Base-by-base conservation (phyloP, 1,140 invertebrate species). In the Aphidius gifuensis region DNA sequence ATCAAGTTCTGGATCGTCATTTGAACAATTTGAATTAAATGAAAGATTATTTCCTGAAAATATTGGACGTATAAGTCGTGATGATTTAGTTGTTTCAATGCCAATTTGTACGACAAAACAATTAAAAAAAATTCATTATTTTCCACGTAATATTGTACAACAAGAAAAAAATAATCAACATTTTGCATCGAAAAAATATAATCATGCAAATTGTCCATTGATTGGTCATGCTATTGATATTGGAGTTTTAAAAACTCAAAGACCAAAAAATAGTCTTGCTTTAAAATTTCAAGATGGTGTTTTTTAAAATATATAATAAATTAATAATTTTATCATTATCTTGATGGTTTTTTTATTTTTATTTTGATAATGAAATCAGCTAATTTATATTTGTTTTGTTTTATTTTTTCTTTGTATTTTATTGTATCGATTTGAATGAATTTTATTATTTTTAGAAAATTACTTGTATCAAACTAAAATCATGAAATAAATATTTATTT, bases 151-250 rank as follows among this genome's bases (percentile, higher is more conserved):
- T 45, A 60, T 79, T 4, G 68, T 79, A 4, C 64, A 43, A 7
- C 75, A 78, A 48, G 66, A 72, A 4, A 67, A 58, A 61, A 56
- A 43, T 32, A 45, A 16, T 7, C 7, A 42, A n/a, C 58, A 60
- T 21, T 50, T 38, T 4, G 66, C 55, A 46, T 45, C 38, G 3
- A 69, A 53, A 9, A 67, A 72, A 57, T 69, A 54, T 57, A 69
- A 68, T 5, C 69, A 51, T 49, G 69, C 66, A 39, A 56, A 48
- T 21, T 78, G 76, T 65, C 72, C 73, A 32, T 40, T 77, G 23
- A 76, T 68, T 9, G 75, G 72, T 1, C 75, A 78, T 40, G 67
- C 70, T 0, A 67, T 76, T 48, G 73, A 78, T 63, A 62, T 79
- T 53, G 71, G 68, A 3, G 43, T 70, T 0, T 53, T 74, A 3